A percentile compares a stretch with the other conserved stretches of the same genome.
Conservation (phyloP, 2,888 invertebrate genomes). For the Agriopis leucophaearia region DNA sequence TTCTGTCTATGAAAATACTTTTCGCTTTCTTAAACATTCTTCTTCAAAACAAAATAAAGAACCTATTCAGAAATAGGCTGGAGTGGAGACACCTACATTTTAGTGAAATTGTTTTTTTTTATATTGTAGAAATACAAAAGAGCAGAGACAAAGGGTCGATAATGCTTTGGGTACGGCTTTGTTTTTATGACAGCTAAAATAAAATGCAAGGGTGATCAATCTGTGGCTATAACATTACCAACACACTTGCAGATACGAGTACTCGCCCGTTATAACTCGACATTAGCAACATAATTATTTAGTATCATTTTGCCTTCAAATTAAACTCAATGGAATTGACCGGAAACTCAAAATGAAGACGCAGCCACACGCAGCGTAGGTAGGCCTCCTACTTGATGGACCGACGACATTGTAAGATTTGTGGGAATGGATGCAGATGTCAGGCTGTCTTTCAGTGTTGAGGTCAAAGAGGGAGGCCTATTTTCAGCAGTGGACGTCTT, state of each 20-base stretch:
- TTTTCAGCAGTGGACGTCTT: too few relatives aligned
- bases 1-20: neutral
- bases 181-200: constrained; percentile 61
- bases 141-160: constrained; percentile 1
- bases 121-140: constrained; percentile 18
- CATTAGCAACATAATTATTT: neutral
- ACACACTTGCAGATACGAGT: neutral
- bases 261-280: neutral
- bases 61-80: constrained; percentile 7
- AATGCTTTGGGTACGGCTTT: constrained; percentile 47
- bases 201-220: constrained; percentile 39
- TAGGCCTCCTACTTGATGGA: too few relatives aligned
- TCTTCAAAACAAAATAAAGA: neutral
- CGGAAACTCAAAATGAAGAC: too few relatives aligned
- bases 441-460: too few relatives aligned
- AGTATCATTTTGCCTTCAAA: neutral
- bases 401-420: too few relatives aligned
- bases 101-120: constrained; percentile 14
- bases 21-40: neutral
- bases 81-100: constrained; percentile 8
- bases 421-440: too few relatives aligned
- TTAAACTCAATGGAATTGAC: too few relatives aligned
- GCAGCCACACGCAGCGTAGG: too few relatives aligned
- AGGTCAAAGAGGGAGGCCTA: too few relatives aligned
- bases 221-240: constrained; percentile 2